Conservation (phyloP, 2,888 invertebrate genomes). For the Chaitophorus viminalis region DNA sequence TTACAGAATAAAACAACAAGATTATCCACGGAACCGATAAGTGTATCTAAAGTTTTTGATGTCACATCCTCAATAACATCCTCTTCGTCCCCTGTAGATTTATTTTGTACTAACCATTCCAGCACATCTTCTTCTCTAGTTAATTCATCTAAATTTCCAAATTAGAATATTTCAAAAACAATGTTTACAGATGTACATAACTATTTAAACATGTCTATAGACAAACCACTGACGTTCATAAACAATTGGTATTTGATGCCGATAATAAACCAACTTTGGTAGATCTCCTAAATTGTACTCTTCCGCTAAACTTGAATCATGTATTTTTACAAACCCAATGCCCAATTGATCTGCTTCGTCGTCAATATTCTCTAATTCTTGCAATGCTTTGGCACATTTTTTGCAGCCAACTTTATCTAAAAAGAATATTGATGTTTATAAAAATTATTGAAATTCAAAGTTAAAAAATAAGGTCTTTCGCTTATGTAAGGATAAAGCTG, state of each 20-base stretch:
- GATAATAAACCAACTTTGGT: slow-evolving; percentile 91
- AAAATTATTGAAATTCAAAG: neutral
- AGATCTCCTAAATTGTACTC: slow-evolving; percentile 90
- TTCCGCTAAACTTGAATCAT: slow-evolving; percentile 88
- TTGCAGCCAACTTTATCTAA: slow-evolving; percentile 92
- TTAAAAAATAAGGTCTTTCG: neutral
- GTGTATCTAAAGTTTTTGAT: slow-evolving; percentile 85
- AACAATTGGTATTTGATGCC: slow-evolving; percentile 93
- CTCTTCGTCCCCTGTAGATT: slow-evolving; percentile 92
- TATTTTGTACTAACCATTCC: slow-evolving; percentile 92
- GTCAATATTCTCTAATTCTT: slow-evolving; percentile 92
- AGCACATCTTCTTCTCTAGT: slow-evolving; percentile 91
- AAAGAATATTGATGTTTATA: slow-evolving; percentile 8
- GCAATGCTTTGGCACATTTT: slow-evolving; percentile 88
- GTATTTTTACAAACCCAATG: slow-evolving; percentile 93
- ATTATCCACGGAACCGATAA: slow-evolving; percentile 90
- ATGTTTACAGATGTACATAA: neutral
- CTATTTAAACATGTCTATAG: slow-evolving; percentile 47
- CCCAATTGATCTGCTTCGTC: slow-evolving; percentile 94
- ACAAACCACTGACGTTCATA: slow-evolving; percentile 79
- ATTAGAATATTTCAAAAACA: neutral
- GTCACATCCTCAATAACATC: slow-evolving; percentile 94
- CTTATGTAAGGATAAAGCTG: slow-evolving; percentile 30
- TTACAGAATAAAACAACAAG: slow-evolving; percentile 92
- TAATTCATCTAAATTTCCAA: slow-evolving; percentile 76